Evolutionary conservation across 2,888 invertebrate species (phyloP).

Genomic region (Lamproptera curius): DNA sequence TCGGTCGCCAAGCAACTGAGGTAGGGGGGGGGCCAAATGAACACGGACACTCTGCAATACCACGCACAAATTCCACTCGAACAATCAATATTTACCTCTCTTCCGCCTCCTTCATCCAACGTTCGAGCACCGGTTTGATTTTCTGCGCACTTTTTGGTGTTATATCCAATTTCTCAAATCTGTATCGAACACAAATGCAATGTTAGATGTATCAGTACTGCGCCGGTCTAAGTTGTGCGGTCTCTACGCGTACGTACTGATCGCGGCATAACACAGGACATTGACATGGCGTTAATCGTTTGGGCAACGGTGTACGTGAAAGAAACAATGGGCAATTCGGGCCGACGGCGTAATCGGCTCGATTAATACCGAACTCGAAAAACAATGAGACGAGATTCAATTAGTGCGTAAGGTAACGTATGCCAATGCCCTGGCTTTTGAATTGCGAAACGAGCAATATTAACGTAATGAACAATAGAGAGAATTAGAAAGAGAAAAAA

Average conservation of each 20-base stretch:
- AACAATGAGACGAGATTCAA: constrained; percentile 74
- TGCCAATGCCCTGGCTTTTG: constrained; percentile 96
- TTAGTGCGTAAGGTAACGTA: constrained; percentile 75
- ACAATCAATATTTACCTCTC: constrained; percentile 87
- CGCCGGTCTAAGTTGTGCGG: constrained; percentile 44
- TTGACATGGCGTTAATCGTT: constrained; percentile 79
- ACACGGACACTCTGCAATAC: constrained; percentile 66
- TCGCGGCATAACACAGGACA: constrained; percentile 80
- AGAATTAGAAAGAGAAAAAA: no score
- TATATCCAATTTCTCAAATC: constrained; percentile 99
- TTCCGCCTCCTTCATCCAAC: constrained; percentile 99
- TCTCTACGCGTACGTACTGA: constrained; percentile 56
- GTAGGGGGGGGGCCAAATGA: constrained; percentile 75
- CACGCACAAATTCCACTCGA: constrained; percentile 71
- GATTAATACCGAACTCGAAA: constrained; percentile 73
- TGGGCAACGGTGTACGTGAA: constrained; percentile 47
- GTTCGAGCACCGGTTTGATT: constrained; percentile 98
- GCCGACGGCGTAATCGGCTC: constrained; percentile 73
- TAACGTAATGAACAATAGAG: no score
- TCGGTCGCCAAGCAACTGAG: constrained; percentile 71
- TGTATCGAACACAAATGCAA: constrained; percentile 80
- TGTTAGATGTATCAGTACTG: constrained; percentile 64
- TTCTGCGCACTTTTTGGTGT: constrained; percentile 99
- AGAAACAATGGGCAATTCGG: constrained; percentile 76
- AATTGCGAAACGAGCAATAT: constrained; percentile 74